phyloP scores from a whole-genome alignment of 2,113 vertebrate genomes.

The Otis tarda region DNA sequence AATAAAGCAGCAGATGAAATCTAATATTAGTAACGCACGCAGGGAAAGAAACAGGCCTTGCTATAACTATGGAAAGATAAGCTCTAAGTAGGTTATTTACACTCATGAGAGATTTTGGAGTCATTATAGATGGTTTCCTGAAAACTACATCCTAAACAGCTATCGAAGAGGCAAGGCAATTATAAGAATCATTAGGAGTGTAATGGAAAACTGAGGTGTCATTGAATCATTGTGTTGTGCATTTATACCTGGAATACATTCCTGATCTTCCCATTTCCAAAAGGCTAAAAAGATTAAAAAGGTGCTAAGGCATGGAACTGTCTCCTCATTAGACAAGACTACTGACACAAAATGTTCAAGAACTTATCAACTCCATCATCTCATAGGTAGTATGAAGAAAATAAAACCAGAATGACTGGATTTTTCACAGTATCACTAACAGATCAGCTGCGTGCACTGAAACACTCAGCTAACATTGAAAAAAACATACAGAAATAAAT shows the following conservation, averaged over 20 bases:
- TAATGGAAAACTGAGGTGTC: neutral
- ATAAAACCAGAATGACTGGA: neutral
- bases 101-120: neutral
- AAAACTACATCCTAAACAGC: neutral
- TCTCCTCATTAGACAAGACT: neutral
- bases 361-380: neutral
- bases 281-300: neutral
- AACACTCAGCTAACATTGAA: neutral
- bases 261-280: neutral
- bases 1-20: conserved; percentile 30
- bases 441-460: neutral
- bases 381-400: neutral
- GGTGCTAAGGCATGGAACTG: neutral
- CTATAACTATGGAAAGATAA: neutral
- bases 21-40: conserved; percentile 19
- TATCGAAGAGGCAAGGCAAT: neutral
- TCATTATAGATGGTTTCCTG: neutral
- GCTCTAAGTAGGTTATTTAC: neutral
- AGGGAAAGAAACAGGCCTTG: neutral
- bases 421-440: neutral
- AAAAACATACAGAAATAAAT: neutral
- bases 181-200: neutral
- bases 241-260: neutral
- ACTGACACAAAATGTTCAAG: neutral
- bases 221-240: neutral